Evolutionary conservation across 2,888 invertebrate species (phyloP).

Genomic region (Apodemia zela): DNA sequence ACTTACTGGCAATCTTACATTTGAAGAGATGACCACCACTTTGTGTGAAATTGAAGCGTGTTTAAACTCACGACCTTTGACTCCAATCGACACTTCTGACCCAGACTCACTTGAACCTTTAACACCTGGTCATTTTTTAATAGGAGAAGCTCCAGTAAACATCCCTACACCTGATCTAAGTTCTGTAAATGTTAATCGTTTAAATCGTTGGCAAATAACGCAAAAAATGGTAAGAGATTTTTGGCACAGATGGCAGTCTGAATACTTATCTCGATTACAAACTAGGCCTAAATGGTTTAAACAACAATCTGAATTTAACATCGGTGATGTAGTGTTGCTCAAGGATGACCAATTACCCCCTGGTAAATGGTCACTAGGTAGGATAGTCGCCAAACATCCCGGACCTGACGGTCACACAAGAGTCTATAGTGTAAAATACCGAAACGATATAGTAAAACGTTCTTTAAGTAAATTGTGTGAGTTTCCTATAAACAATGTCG

Average conservation of each 20-base stretch:
- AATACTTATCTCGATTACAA: too few species aligned
- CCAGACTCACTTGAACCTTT: neutral
- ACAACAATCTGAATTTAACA: too few species aligned
- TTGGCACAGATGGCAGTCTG: slow-evolving; percentile 18
- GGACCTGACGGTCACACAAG: too few species aligned
- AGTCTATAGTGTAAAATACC: too few species aligned
- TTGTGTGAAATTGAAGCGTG: slow-evolving; percentile 31
- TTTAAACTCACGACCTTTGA: slow-evolving; percentile 29
- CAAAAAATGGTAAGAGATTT: slow-evolving; percentile 20
- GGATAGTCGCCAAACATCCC: too few species aligned
- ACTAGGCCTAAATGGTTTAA: too few species aligned
- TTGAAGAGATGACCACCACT: slow-evolving; percentile 28
- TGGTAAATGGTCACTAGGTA: too few species aligned
- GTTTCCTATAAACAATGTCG: too few species aligned
- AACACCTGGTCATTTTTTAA: slow-evolving; percentile 18
- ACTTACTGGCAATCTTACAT: slow-evolving; percentile 27
- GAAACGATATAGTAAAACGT: too few species aligned
- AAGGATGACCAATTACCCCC: neutral
- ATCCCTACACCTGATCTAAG: too few species aligned
- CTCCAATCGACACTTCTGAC: slow-evolving; percentile 11
- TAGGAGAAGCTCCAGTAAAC: slow-evolving; percentile 12
- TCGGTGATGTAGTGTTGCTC: neutral
- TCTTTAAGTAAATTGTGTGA: too few species aligned
- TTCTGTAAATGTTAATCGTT: slow-evolving; percentile 2
- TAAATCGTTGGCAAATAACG: slow-evolving; percentile 21